A percentile compares a stretch with the other conserved stretches of the same genome.
phyloP scores from a whole-genome alignment of 1,140 invertebrate species.

The Orius insidiosus region DNA sequence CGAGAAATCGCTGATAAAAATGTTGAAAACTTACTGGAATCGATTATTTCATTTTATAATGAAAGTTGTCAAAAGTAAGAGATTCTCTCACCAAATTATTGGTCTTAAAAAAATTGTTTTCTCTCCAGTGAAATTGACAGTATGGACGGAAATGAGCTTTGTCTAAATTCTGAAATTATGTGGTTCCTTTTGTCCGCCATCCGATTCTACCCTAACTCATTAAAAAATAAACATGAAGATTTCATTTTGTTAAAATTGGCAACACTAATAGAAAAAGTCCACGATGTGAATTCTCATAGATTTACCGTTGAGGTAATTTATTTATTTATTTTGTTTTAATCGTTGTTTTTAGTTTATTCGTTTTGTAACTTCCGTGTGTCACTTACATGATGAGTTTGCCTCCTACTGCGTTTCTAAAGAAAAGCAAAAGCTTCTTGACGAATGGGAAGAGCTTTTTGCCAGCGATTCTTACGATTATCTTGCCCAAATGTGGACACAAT shows the following conservation, averaged over 20 bases:
- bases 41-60: not conserved
- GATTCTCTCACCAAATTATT: not conserved
- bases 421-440: not conserved
- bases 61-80: not conserved
- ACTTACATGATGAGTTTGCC: not conserved
- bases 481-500: conserved; percentile 9
- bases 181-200: too few species aligned
- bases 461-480: conserved; percentile 20
- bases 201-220: too few species aligned
- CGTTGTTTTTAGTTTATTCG: conserved; percentile 11
- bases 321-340: too few species aligned
- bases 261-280: too few species aligned
- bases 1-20: too few species aligned
- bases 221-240: too few species aligned
- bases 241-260: too few species aligned
- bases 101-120: not conserved
- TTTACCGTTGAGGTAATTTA: too few species aligned
- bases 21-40: too few species aligned
- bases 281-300: too few species aligned
- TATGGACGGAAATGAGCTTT: too few species aligned
- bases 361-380: conserved; percentile 9
- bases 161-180: too few species aligned
- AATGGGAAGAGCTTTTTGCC: conserved; percentile 25
- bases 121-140: not conserved
- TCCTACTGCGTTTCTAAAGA: not conserved